Evolutionary conservation across 1,140 invertebrate species (phyloP), one percentile per base, ranked within the genome.

Genomic region (Anastrepha obliqua): DNA sequence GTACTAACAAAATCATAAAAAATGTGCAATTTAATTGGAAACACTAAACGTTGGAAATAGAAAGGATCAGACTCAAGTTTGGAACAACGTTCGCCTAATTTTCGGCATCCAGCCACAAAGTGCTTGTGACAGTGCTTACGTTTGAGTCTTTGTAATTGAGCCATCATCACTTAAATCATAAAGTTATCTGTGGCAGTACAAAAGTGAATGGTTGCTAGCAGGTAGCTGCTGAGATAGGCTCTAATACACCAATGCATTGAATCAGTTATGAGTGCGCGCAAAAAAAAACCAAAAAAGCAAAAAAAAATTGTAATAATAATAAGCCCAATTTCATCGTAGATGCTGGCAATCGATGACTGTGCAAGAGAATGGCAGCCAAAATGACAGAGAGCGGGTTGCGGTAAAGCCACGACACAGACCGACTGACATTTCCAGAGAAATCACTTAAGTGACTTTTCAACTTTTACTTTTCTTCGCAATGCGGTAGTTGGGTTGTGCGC

Each of bases 141-240:
- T 55, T 81, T 20, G 51, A 29, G 74, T 15, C 20, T 13, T 17
- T 81, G 17, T 81, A 81, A 81, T 81, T 81, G 74, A 81, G 74
- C 47, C 47, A 81, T 81, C 74, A 81, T 81, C 74, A 81, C 74
- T 81, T 55, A 20, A 81, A 81, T 81, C 74, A 58, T 51, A 81
- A 81, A 74, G 55, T 74, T 47, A 74, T 74, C 74, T 55, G 9
- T n/a, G 20, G 2, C 47, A 81, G 6, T 81, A n/a, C 9, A 20
- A 15, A n/a, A 58, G 74, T 81, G 74, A 81, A 29, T 81, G 74
- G 1, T 74, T 51, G 2, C 51, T 9, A 13, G 60, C 60, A 13
- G 15, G 9, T 1, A 29, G 29, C 29, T 29, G 29, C 29, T 70
- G 65, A n/a, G n/a, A 55, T 15, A 5, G 13, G 47, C 64, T 67